Evolutionary conservation across 30 jellyfish, hydroid and myxozoan genomes (phyloP), one percentile per base, ranked within the genome.

Genomic region (Turritopsis dohrnii): DNA sequence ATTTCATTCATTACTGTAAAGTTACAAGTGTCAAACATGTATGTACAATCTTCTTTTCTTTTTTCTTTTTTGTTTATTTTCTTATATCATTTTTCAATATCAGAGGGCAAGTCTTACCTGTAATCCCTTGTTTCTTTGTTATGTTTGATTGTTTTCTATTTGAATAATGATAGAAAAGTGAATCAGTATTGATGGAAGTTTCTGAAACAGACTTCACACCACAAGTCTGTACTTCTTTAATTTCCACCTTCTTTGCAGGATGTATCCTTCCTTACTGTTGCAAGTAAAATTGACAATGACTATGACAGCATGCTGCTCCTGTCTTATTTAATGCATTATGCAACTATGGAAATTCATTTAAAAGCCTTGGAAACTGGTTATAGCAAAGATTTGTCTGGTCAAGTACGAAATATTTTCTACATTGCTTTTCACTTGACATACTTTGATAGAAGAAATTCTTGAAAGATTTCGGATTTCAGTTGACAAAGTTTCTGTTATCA

Each of bases 331-430:
- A 7, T n/a, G 19, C 28, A 27, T 69, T 69, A 69, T 82, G 84
- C 89, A 1, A 65, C 89, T 65, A 4, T 82, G 28, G 53, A 71
- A 23, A 71, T 82, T 5, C 85, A 82, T 65, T 86, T 29, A 27
- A 66, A 71, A 19, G 24, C 89, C 28, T 71, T 82, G 28, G 65
- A 29, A 71, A 82, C 89, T 26, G 89, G 89, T 1, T 82, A 82
- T 69, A 82, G 89, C 52, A 69, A 71, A 65, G 89, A 82, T 7
- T 21, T 82, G 7, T 54, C 89, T 20, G 89, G 89, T 3, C 86
- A 82, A 77, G 89, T 82, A 28, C 53, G 41, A 16, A 13, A 4
- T 30, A n/a, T n/a, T n/a, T n/a, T n/a, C n/a, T n/a, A n/a, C n/a
- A n/a, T n/a, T n/a, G n/a, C n/a, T n/a, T n/a, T n/a, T n/a, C n/a